Evolutionary conservation across 2,797 vertebrate genomes (phyloP).

Genomic region (Peromyscus nudipes): DNA sequence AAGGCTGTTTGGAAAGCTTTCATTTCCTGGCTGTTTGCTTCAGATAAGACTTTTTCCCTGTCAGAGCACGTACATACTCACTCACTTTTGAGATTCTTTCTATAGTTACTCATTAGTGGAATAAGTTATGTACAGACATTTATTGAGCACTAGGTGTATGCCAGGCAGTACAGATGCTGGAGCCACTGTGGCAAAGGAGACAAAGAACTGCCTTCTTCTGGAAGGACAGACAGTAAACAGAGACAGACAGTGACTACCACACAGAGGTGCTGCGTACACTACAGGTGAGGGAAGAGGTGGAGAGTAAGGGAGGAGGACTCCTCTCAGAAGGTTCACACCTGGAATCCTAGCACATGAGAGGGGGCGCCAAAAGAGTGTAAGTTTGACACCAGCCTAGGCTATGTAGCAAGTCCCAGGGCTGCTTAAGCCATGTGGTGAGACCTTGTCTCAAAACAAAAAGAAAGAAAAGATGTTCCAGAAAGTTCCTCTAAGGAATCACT

Average conservation of each 20-base stretch:
- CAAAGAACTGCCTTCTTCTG: not conserved
- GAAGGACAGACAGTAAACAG: not conserved
- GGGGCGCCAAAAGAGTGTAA: no score
- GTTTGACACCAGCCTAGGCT: not conserved
- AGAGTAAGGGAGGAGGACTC: no score
- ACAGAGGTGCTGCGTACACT: not conserved
- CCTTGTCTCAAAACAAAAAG: not conserved
- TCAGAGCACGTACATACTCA: not conserved
- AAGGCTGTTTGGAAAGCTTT: not conserved
- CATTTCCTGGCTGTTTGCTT: not conserved
- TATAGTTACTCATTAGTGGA: not conserved
- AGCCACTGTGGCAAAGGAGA: not conserved
- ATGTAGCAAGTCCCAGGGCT: not conserved
- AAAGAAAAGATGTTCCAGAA: not conserved
- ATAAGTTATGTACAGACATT: not conserved
- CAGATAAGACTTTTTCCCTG: not conserved
- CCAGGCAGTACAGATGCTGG: not conserved
- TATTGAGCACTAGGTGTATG: not conserved
- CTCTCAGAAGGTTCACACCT: not conserved
- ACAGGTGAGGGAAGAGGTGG: not conserved
- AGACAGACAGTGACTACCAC: fast-evolving
- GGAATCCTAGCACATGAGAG: not conserved
- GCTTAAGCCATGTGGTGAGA: not conserved
- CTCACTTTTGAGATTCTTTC: not conserved
- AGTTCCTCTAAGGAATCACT: not conserved